These are phyloP conservation scores for Rhinogobio ventralis DNA, from an alignment of 2,797 vertebrate species.

Conservation along the genomic window DNA sequence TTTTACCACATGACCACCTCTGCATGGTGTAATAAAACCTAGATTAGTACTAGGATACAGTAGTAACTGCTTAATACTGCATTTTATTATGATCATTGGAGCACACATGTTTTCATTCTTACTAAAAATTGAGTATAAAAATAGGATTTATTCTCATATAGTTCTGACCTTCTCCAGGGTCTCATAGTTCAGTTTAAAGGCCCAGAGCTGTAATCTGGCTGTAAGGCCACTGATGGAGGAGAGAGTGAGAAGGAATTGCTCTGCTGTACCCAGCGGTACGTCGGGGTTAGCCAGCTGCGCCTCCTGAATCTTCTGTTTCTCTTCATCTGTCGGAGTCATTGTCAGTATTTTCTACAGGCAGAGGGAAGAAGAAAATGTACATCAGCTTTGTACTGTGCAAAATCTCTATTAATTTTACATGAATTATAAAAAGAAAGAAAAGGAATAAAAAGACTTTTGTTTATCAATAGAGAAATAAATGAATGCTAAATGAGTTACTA, in stretches of 20 bases:
- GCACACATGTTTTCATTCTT: neutral
- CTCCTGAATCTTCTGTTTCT: conserved; percentile 97
- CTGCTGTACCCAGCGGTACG: conserved; percentile 90
- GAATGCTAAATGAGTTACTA: neutral
- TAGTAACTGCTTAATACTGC: neutral
- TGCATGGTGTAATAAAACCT: neutral
- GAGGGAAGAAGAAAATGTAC: neutral
- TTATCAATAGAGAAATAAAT: neutral
- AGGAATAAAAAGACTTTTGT: neutral
- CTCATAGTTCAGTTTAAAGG: conserved; percentile 97
- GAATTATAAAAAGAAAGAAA: neutral
- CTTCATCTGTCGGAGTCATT: conserved; percentile 97
- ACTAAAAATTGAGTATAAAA: neutral
- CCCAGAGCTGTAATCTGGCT: conserved; percentile 93
- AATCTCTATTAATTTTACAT: neutral
- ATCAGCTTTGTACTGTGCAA: conserved; percentile 2
- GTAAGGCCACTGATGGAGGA: conserved; percentile 89
- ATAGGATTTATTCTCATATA: neutral
- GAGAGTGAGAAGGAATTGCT: conserved; percentile 92
- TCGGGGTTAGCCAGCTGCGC: conserved; percentile 92
- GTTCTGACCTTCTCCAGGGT: conserved; percentile 87
- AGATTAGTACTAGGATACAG: neutral
- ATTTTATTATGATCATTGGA: neutral
- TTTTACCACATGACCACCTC: neutral
- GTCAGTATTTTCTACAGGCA: conserved; percentile 92